Base-by-base conservation (phyloP, 2,888 invertebrate genomes). In the Dynastes maya region DNA sequence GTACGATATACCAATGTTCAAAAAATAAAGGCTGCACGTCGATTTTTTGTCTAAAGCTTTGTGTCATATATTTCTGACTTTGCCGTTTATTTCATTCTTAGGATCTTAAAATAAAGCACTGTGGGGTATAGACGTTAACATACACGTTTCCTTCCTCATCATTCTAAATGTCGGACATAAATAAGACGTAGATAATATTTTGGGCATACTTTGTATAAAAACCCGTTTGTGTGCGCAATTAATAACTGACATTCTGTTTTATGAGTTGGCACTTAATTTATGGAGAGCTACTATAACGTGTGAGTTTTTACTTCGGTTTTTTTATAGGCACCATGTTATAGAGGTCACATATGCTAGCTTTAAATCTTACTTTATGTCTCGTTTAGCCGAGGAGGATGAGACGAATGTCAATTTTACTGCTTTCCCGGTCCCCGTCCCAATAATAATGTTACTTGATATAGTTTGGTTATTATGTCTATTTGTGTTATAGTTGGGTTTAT, bases 241-340 rank as follows among this genome's bases (percentile, higher is more conserved):
- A 71, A 71, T 71, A 71, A 71, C 71, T 71, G 55, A 71, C 71
- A 71, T 71, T 71, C 27, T 71, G 55, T 55, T 71, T 71, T 71
- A 71, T 58, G 71, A 32, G 55, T 53, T 70, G 49, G n/a, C 16
- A 71, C 71, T 71, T 71, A 71, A 71, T 71, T 71, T 71, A 71
- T 71, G 71, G 55, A 16, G n/a, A 71, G 29, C 71, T 71, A 32
- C 71, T 58, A 16, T 16, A 22, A 71, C 58, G 32, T 53, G 71
- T 40, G 37, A 16, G 49, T 58, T 71, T 71, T 71, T 55, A 16
- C 29, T 11, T 1, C 55, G 8, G 22, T 71, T 71, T 71, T 37
- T 71, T 58, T 71, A 71, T 37, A 71, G 55, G 5, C 1, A 58
- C 71, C 71, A 37, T 32, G 55, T 71, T 71, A 71, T 71, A 32